Evolutionary conservation across 2,113 vertebrate species (phyloP).

Genomic region (Tragelaphus strepsiceros): DNA sequence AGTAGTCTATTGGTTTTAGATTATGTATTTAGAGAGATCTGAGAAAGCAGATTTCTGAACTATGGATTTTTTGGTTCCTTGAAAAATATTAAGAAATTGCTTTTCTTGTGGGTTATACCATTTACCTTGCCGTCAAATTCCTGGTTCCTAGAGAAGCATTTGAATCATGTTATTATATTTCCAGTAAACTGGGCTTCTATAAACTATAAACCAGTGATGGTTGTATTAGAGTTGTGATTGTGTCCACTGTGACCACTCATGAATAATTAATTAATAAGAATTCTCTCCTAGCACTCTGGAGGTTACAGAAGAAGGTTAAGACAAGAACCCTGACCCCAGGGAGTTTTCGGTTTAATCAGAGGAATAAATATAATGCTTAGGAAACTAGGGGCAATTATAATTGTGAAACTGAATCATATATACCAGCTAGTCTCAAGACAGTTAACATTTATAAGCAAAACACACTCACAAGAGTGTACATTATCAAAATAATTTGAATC

Average conservation of each 20-base stretch:
- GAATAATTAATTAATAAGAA: conserved; percentile 25
- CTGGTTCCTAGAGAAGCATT: background rate
- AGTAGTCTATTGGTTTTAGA: background rate
- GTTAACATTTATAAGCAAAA: background rate
- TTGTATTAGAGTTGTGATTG: conserved; percentile 11
- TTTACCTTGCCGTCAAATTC: conserved; percentile 12
- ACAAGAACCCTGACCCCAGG: background rate
- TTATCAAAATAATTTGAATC: background rate
- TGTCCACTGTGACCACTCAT: background rate
- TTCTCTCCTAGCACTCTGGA: background rate
- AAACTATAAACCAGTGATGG: background rate
- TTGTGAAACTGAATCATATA: conserved; percentile 1
- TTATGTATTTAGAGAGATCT: conserved; percentile 9
- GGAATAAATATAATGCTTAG: conserved; percentile 8
- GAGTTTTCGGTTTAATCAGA: conserved; percentile 35
- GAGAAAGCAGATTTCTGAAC: conserved; percentile 27
- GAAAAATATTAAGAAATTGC: conserved; percentile 29
- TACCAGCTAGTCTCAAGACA: background rate
- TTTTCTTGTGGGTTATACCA: conserved; percentile 3
- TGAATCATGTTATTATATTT: background rate
- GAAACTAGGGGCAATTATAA: conserved; percentile 15
- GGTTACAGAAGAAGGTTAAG: background rate
- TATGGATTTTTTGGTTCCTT: background rate
- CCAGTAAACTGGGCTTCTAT: background rate
- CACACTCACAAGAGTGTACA: background rate